Conservation (phyloP, 2,113 vertebrate species). For the Hipposideros armiger region DNA sequence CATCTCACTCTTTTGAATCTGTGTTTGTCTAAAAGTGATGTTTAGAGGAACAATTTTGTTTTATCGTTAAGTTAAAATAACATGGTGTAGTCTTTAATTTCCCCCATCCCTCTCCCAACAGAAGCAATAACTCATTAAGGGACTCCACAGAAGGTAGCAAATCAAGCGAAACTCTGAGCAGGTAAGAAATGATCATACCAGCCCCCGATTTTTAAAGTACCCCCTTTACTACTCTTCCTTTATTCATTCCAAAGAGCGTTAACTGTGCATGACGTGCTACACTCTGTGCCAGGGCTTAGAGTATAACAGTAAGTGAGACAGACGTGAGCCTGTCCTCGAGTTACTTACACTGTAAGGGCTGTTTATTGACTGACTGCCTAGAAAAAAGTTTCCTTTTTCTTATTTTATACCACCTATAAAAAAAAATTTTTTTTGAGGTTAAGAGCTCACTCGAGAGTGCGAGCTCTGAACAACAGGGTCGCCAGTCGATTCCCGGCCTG, state of each 20-base stretch:
- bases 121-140: conserved; percentile 69
- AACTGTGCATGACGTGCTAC: background rate
- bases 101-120: conserved; percentile 47
- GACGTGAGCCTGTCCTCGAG: background rate
- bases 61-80: background rate
- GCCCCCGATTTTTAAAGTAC: background rate
- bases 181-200: conserved; percentile 47
- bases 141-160: conserved; percentile 65
- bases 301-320: background rate
- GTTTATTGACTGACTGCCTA: background rate
- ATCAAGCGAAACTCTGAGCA: conserved; percentile 63
- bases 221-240: background rate
- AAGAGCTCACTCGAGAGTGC: no score
- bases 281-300: background rate
- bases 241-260: background rate
- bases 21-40: background rate
- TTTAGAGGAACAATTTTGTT: background rate
- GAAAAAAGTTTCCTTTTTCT: background rate
- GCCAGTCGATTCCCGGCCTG: no score
- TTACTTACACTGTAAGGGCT: background rate
- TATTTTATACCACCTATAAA: background rate
- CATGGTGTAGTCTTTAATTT: background rate
- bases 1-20: background rate
- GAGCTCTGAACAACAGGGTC: no score
- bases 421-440: background rate